Percentiles rank a stretch among this genome's conserved stretches.
Evolutionary conservation across 2,797 vertebrate genomes (phyloP).

Genomic region (Bothrops alternatus): DNA sequence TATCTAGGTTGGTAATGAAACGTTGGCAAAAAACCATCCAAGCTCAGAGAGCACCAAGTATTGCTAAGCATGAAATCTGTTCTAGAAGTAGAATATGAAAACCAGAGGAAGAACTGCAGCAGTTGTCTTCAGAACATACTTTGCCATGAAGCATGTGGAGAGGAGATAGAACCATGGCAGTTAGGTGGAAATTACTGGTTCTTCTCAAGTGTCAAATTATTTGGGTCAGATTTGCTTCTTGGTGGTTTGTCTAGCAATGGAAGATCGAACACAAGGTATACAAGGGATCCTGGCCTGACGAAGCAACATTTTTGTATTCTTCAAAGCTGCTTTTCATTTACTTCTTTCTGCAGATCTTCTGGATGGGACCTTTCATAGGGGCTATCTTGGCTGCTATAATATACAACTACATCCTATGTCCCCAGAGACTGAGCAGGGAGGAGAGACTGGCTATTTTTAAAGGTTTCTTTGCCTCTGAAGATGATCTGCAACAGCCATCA

Average conservation of each 20-base stretch:
- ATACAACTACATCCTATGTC: constrained; percentile 40
- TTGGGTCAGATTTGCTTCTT: not conserved
- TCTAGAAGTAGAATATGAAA: not conserved
- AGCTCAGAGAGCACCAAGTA: not conserved
- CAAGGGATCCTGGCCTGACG: not conserved
- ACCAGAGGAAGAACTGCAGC: not conserved
- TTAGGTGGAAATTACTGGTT: not conserved
- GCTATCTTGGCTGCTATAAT: constrained; percentile 18
- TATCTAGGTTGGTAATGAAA: not conserved
- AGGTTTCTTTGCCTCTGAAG: constrained; percentile 10
- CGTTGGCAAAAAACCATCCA: not conserved
- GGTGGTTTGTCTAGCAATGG: not conserved
- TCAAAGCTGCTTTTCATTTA: not conserved
- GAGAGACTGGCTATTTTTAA: constrained; percentile 36
- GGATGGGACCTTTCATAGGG: constrained; percentile 35
- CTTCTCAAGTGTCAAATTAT: not conserved
- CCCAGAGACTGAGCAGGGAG: not conserved
- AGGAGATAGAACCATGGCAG: not conserved
- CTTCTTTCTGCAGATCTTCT: constrained; percentile 36
- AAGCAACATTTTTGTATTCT: not conserved
- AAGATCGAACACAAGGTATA: not conserved
- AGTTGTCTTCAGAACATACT: not conserved
- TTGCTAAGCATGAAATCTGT: not conserved
- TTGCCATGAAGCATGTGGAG: not conserved
- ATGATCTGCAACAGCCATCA: not conserved